Evolutionary conservation across 2,888 invertebrate species (phyloP), one percentile per base, ranked within the genome.

Genomic region (Andricus quercusramuli): DNA sequence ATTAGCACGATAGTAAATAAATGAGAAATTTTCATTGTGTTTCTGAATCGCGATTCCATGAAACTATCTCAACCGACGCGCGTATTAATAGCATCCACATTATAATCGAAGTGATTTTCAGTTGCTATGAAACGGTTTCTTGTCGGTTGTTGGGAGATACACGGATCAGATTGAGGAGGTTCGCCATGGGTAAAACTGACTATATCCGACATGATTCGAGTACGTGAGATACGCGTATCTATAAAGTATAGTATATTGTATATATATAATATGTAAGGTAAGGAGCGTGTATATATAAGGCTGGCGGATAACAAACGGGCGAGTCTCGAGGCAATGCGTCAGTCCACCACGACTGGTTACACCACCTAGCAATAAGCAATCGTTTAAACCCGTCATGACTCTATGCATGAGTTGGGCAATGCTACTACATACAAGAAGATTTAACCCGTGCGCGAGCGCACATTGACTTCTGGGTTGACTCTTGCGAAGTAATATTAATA

Each of bases 381-480:
- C 90, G 87, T 81, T 87, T 87, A 83, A 82, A 80, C 83, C 83
- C 87, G 86, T 90, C 90, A 90, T 90, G 90, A 90, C 87, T 90
- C 87, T 89, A 89, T 90, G 88, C 88, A 90, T 90, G 90, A 90
- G 89, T 89, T 88, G 80, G 84, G 84, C 86, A 89, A 90, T 81
- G 78, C 80, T 79, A 79, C 80, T 47, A 77, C 80, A 80, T 79
- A 78, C 80, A 79, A 83, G 83, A 80, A 83, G 82, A 86, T 84
- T 84, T 79, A 82, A 82, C 79, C 83, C 78, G 78, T 74, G 37
- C 51, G 66, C 67, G 51, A 37, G 78, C 25, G 47, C 68, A 56
- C 74, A 74, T 56, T 74, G 74, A 74, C 56, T 74, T 74, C 74
- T 74, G 51, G n/a, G 74, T 74, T 74, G 74, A 70, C 70, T 70